Conservation (phyloP, 1,140 invertebrate genomes). For the Schlechtendalia chinensis region DNA sequence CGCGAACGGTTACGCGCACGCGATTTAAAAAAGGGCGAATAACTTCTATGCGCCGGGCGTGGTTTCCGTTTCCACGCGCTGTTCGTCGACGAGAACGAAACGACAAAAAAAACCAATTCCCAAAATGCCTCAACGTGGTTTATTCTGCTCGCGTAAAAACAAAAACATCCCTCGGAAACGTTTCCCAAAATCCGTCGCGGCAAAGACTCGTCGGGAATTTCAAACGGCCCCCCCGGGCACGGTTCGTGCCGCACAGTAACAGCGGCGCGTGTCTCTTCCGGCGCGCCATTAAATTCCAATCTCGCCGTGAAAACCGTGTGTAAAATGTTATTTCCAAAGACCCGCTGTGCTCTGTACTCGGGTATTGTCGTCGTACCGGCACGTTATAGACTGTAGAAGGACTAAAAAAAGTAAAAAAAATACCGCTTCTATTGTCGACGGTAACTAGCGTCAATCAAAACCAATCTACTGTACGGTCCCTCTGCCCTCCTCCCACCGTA, state of each 20-base stretch:
- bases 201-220: too few species aligned
- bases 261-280: too few species aligned
- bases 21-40: conserved; percentile 19
- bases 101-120: too few species aligned
- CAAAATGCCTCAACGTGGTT: too few species aligned
- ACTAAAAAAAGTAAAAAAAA: conserved; percentile 16
- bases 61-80: conserved; percentile 23
- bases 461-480: conserved; percentile 19
- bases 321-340: neutral
- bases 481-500: too few species aligned
- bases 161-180: too few species aligned
- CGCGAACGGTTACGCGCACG: neutral
- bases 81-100: too few species aligned
- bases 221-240: too few species aligned
- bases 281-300: conserved; percentile 13
- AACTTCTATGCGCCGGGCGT: conserved; percentile 24
- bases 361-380: neutral
- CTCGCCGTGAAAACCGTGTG: neutral
- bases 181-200: too few species aligned
- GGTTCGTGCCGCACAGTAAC: too few species aligned
- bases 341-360: neutral
- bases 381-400: neutral
- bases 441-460: conserved; percentile 34
- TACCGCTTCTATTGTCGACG: conserved; percentile 15
- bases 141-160: too few species aligned